phyloP scores from a whole-genome alignment of 2,888 invertebrate species.

The Digitonthophagus gazella region DNA sequence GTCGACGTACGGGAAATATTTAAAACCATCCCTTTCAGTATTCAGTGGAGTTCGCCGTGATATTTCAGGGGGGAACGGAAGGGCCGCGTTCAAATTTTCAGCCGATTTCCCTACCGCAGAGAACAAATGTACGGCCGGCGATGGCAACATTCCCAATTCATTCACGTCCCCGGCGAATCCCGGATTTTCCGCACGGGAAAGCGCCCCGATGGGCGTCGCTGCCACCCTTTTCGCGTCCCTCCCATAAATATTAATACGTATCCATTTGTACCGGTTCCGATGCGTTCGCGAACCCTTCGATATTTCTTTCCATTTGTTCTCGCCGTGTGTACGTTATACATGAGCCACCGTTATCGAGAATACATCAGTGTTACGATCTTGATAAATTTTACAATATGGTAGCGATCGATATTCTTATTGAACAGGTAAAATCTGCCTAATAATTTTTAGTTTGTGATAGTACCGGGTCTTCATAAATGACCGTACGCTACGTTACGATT shows the following conservation, averaged over 20 bases:
- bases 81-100: not conserved
- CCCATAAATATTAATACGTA: conserved; percentile 15
- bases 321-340: not conserved
- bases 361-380: too few species aligned
- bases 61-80: not conserved
- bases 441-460: too few species aligned
- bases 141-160: not conserved
- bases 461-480: too few species aligned
- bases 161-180: conserved; percentile 2
- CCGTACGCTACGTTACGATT: too few species aligned
- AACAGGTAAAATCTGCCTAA: too few species aligned
- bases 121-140: conserved; percentile 14
- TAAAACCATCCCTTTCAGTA: not conserved
- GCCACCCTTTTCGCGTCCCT: not conserved
- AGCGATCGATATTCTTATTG: too few species aligned
- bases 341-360: not conserved
- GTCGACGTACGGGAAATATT: not conserved
- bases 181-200: conserved; percentile 1
- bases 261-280: conserved; percentile 5
- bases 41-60: not conserved
- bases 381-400: too few species aligned
- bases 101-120: not conserved
- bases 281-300: not conserved
- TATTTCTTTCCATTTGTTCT: not conserved
- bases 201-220: not conserved